Percentiles rank a stretch among this genome's conserved stretches.
Conservation (phyloP, 2,888 invertebrate genomes). For the Xiphydria camelus region DNA sequence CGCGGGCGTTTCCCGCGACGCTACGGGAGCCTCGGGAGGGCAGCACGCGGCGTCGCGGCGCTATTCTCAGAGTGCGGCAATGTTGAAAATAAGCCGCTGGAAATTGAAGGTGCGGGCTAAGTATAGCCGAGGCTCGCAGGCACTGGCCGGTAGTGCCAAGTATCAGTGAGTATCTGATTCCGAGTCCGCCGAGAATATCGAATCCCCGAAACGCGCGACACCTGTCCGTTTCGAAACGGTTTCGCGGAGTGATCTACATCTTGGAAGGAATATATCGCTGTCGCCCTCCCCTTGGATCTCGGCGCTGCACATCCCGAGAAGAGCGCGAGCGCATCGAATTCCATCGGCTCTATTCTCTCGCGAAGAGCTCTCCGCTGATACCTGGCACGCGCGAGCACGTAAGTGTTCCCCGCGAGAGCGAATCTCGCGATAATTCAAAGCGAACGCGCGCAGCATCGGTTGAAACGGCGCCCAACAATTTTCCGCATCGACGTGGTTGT, state of each 20-base stretch:
- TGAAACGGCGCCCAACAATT: slow-evolving; percentile 22
- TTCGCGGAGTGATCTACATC: too few relatives aligned
- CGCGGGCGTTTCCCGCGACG: not conserved
- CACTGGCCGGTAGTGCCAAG: slow-evolving; percentile 33
- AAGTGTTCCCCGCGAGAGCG: too few relatives aligned
- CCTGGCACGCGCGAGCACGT: too few relatives aligned
- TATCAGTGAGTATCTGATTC: slow-evolving; percentile 47
- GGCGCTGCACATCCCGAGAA: too few relatives aligned
- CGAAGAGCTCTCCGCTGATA: too few relatives aligned
- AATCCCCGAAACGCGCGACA: not conserved
- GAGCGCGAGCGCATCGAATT: too few relatives aligned
- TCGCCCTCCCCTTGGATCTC: slow-evolving; percentile 13
- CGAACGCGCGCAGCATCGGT: slow-evolving; percentile 7
- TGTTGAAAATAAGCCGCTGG: slow-evolving; percentile 53
- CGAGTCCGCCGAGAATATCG: slow-evolving; percentile 21
- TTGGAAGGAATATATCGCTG: slow-evolving; percentile 10
- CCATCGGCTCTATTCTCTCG: too few relatives aligned
- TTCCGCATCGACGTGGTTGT: slow-evolving; percentile 7
- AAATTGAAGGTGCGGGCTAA: slow-evolving; percentile 49
- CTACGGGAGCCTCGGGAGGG: slow-evolving; percentile 12
- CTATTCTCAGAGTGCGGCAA: slow-evolving; percentile 25
- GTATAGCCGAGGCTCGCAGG: slow-evolving; percentile 40
- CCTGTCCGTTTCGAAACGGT: too few relatives aligned
- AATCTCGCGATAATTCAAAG: too few relatives aligned
- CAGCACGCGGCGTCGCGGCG: slow-evolving; percentile 25